These are phyloP conservation scores for Panthera leo DNA, from an alignment of 2,113 vertebrate species.

Conservation along the genomic window DNA sequence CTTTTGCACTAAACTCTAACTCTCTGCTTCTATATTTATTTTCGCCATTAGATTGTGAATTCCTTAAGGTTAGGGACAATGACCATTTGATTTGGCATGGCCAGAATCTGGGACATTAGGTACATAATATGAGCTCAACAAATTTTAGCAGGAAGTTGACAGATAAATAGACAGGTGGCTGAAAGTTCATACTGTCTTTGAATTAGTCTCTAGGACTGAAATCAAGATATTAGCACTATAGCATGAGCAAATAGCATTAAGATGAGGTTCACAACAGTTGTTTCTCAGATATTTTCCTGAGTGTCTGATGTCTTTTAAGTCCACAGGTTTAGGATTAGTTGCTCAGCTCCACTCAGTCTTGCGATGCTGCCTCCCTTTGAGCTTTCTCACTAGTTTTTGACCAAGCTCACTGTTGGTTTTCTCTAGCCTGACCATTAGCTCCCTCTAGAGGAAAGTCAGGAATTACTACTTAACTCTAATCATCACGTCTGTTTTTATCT, in stretches of 20 bases:
- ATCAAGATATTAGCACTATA: not conserved
- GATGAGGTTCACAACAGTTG: not conserved
- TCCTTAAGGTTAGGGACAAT: not conserved
- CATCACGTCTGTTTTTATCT: not conserved
- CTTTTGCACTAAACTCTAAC: not conserved
- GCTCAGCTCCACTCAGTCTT: not conserved
- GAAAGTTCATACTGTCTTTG: constrained; percentile 21
- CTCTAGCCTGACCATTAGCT: constrained; percentile 7
- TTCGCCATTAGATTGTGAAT: not conserved
- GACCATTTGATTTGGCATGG: not conserved
- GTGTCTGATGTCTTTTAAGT: not conserved
- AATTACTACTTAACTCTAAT: not conserved
- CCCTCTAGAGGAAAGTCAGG: constrained; percentile 33
- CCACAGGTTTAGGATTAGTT: not conserved
- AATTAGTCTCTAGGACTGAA: not conserved
- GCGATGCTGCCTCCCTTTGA: not conserved
- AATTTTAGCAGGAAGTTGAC: not conserved
- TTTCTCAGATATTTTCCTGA: not conserved
- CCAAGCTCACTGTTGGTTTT: not conserved
- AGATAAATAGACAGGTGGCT: not conserved
- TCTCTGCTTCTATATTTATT: not conserved
- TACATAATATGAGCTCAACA: not conserved
- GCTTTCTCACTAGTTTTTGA: not conserved
- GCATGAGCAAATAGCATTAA: not conserved
- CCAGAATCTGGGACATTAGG: not conserved